Evolutionary conservation across 2,113 vertebrate genomes (phyloP).

Genomic region (Pagrus major): DNA sequence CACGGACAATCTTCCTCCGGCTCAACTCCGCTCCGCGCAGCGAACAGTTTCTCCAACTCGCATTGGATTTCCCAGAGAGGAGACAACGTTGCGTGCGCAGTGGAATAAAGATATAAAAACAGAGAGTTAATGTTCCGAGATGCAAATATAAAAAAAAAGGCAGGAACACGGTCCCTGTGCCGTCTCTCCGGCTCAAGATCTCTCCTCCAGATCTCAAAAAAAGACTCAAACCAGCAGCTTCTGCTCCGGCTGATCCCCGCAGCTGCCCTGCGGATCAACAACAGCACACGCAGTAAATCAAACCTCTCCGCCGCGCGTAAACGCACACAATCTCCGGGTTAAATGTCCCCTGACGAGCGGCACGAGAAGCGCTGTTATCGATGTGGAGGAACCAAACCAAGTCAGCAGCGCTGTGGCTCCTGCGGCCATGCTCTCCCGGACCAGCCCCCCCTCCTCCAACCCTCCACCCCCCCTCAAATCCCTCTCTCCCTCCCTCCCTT

Average conservation of each 20-base stretch:
- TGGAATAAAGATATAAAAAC: background rate
- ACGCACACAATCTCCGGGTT: background rate
- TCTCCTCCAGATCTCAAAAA: slow-evolving; percentile 6
- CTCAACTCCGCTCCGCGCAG: slow-evolving; percentile 39
- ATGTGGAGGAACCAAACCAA: slow-evolving; percentile 42
- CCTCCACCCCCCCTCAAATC: background rate
- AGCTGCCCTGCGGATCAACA: background rate
- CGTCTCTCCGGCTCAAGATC: slow-evolving; percentile 5
- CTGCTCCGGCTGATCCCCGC: slow-evolving; percentile 20
- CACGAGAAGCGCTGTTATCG: slow-evolving; percentile 34
- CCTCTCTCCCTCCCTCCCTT: background rate
- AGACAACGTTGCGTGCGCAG: background rate
- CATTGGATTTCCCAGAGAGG: slow-evolving; percentile 15
- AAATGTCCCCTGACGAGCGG: slow-evolving; percentile 16
- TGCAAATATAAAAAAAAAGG: background rate
- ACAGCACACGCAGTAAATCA: background rate
- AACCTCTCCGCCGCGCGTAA: slow-evolving; percentile 15
- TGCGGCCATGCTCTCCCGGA: slow-evolving; percentile 70
- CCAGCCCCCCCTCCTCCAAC: slow-evolving; percentile 18
- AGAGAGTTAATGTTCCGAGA: slow-evolving; percentile 4
- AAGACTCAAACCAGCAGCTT: slow-evolving; percentile 22
- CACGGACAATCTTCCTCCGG: background rate
- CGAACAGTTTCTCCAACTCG: slow-evolving; percentile 54
- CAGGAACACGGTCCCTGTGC: slow-evolving; percentile 1
- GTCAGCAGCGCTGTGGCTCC: slow-evolving; percentile 45